These are phyloP conservation scores for Nycticryphes semicollaris DNA, from an alignment of 2,113 vertebrate species.

Conservation along the genomic window DNA sequence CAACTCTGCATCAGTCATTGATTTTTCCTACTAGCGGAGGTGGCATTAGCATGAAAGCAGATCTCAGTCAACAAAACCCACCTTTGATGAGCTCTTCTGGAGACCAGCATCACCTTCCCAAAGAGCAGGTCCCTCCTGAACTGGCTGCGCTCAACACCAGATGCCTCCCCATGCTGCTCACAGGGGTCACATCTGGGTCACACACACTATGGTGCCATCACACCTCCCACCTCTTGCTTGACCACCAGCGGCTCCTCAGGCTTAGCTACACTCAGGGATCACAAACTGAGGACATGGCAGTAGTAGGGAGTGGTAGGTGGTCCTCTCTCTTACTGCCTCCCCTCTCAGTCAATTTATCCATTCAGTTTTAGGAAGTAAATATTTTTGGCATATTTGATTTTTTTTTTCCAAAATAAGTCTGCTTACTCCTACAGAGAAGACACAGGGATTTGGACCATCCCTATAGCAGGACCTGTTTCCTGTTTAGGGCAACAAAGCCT, in stretches of 20 bases:
- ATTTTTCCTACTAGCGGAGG: not conserved
- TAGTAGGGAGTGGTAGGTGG: not conserved
- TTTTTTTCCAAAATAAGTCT: not conserved
- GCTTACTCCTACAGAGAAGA: not conserved
- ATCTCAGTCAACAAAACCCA: not conserved
- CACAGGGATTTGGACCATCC: not conserved
- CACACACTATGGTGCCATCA: not conserved
- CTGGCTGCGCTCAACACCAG: rapidly evolving
- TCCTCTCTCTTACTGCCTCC: not conserved
- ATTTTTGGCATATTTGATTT: not conserved
- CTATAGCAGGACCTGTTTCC: not conserved
- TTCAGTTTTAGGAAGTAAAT: not conserved
- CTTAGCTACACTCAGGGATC: not conserved
- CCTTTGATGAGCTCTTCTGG: not conserved
- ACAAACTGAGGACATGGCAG: not conserved
- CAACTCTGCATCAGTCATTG: not conserved
- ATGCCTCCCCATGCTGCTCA: too few species aligned
- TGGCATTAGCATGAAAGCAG: not conserved
- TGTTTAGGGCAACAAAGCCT: not conserved
- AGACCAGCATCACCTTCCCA: not conserved
- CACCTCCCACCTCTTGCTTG: not conserved
- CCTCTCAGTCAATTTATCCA: not conserved
- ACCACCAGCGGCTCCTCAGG: not conserved
- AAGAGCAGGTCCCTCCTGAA: not conserved
- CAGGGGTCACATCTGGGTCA: not conserved